These are phyloP conservation scores for Xylota segnis DNA, from an alignment of 2,888 invertebrate species.

Conservation along the genomic window DNA sequence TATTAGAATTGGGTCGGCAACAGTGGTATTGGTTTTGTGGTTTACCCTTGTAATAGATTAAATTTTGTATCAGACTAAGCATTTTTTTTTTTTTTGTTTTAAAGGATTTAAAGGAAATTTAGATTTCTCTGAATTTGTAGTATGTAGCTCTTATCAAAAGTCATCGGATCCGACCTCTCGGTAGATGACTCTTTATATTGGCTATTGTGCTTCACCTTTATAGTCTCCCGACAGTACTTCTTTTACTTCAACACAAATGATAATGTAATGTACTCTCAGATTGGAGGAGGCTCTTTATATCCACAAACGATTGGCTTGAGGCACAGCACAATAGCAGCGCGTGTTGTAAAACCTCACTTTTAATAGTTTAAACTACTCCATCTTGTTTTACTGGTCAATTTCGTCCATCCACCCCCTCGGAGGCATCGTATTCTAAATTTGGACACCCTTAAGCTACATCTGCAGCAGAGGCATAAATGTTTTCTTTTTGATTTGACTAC, in stretches of 20 bases:
- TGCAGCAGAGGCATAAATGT: neutral
- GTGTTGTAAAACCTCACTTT: neutral
- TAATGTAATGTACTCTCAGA: too few relatives aligned
- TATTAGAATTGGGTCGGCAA: neutral
- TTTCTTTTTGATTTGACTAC: slow-evolving; percentile 7
- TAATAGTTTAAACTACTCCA: neutral
- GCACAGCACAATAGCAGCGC: too few relatives aligned
- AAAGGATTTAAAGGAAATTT: too few relatives aligned
- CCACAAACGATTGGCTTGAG: neutral
- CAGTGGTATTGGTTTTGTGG: neutral
- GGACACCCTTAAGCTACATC: neutral
- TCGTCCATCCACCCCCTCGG: neutral
- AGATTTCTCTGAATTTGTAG: too few relatives aligned
- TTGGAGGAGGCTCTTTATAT: too few relatives aligned
- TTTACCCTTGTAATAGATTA: neutral
- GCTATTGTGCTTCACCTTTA: too few relatives aligned
- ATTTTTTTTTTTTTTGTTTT: neutral
- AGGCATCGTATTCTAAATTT: neutral
- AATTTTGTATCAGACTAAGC: neutral
- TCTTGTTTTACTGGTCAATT: neutral
- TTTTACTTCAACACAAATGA: too few relatives aligned
- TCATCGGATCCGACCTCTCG: too few relatives aligned
- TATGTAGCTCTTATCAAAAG: too few relatives aligned
- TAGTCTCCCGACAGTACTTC: too few relatives aligned
- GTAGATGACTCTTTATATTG: too few relatives aligned